Evolutionary conservation across 2,888 invertebrate genomes (phyloP), one percentile per base, ranked within the genome.

Genomic region (Arge pagana): DNA sequence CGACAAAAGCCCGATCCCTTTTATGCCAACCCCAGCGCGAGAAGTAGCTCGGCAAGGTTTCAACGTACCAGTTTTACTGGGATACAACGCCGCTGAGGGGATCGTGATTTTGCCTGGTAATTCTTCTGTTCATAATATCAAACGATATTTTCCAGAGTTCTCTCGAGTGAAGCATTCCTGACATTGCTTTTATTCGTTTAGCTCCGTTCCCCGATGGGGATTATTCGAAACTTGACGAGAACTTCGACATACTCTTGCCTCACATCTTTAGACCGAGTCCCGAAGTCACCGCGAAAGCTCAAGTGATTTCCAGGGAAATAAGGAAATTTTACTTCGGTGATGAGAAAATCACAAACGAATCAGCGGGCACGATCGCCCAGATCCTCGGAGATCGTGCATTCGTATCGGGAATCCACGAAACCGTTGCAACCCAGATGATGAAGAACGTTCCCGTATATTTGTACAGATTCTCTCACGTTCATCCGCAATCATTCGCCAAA

Each of bases 391-490:
- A 85, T 60, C 77, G 78, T 1, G 76, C 78, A 58, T 80, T 82
- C 56, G 61, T 78, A 2, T 79, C 77, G 3, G 81, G 80, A 1
- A 67, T 79, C 39, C 76, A 76, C 54, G 70, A 76, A 10, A 67
- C 79, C 8, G 68, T 76, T 2, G 69, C 63, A 39, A 61, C 78
- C 28, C 78, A 80, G 48, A 70, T 77, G 8, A 74, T 77, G 56
- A 63, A 74, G 37, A 72, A 68, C 48, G 67, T 78, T 8, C 79
- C 81, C 0, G 77, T 83, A 0, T 85, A 80, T 60, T 81, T 84
- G 15, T 85, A 84, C 59, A 80, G 82, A 43, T 84, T 84, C 62
- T 72, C 81, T 2, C 84, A 82, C 58, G 79, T 30, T 6, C 26
- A 13, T 28, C 30, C 79, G 80, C 33, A 26, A 4, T 42, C 42